Base-by-base conservation (phyloP, 1,140 invertebrate genomes). In the Meteorus sp. region DNA sequence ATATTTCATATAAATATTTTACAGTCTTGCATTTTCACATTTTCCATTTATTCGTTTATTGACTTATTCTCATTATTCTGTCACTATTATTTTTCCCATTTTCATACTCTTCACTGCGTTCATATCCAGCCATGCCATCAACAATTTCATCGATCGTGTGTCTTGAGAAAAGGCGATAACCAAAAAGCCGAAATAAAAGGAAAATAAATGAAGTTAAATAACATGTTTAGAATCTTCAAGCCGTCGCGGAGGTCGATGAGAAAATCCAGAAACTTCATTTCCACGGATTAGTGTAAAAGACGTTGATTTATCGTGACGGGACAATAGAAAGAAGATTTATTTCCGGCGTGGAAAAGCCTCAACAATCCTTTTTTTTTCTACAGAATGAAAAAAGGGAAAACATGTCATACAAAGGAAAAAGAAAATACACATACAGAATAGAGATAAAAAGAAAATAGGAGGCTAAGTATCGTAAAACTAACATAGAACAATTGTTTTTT, bases 301-400 rank as follows among this genome's bases (percentile, higher is more conserved):
- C 27, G 27, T 56, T 56, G 44, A 56, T 56, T 47, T 47, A 47
- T 56, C 27, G 51, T 22, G 23, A 35, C 11, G 20, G 33, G 25
- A 35, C 8, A n/a, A 15, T 19, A 45, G 35, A 31, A 25, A 47
- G 33, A 23, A 27, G 22, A 39, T 58, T 51, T 51, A 51, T 58
- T 37, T 50, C 35, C 22, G 13, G 23, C 22, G 19, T 29, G 13
- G 48, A 27, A 58, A 58, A 39, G 37, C 39, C 20, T n/a, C 17
- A 51, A 43, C 45, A 51, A 19, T 58, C 23, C 1, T 25, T 25
- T 54, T 13, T 25, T n/a, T n/a, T n/a, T n/a, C n/a, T n/a, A n/a
- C n/a, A n/a, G n/a, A n/a, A 19, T 41, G 13, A 50, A 13, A 35
- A 20, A 48, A 20, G 27, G 2, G 15, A 47, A 47, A 56, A 53